Evolutionary conservation across 2,797 vertebrate genomes (phyloP).

Genomic region (Denticeps clupeoides): DNA sequence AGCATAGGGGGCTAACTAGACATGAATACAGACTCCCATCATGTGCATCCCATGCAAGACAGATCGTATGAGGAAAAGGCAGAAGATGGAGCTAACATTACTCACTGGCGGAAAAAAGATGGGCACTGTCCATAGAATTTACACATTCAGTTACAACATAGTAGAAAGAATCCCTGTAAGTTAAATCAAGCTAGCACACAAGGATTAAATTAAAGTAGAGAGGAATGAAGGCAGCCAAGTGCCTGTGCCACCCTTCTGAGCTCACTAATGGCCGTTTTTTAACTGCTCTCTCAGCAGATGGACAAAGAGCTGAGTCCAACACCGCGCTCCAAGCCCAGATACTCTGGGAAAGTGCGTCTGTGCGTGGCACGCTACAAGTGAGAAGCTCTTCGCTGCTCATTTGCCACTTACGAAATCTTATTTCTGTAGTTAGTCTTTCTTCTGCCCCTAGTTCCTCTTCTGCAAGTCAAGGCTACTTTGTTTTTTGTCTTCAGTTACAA

Average conservation of each 20-base stretch:
- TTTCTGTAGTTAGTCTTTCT: background rate
- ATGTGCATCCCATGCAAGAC: too few relatives aligned
- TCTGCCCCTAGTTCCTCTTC: background rate
- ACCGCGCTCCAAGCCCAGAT: slow-evolving; percentile 76
- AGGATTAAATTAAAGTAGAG: too few relatives aligned
- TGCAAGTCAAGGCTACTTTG: background rate
- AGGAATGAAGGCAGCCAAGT: background rate
- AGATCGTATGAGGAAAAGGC: too few relatives aligned
- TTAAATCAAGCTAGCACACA: too few relatives aligned
- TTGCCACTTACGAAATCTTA: background rate
- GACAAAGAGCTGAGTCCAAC: slow-evolving; percentile 79
- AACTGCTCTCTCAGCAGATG: slow-evolving; percentile 61
- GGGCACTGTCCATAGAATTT: too few relatives aligned
- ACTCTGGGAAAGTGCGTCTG: slow-evolving; percentile 87
- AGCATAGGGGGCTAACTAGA: too few relatives aligned
- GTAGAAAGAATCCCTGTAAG: too few relatives aligned
- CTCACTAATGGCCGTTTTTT: slow-evolving; percentile 2
- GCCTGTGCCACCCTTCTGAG: background rate
- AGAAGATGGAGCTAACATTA: too few relatives aligned
- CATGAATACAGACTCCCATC: too few relatives aligned
- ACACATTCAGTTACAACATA: too few relatives aligned
- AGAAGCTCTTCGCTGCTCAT: slow-evolving; percentile 11
- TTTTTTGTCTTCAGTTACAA: slow-evolving; percentile 73
- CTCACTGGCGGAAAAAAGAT: too few relatives aligned
- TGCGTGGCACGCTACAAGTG: slow-evolving; percentile 96